Evolutionary conservation across 2,888 invertebrate species (phyloP), one percentile per base, ranked within the genome.

Genomic region (Drosophila vallismaia): DNA sequence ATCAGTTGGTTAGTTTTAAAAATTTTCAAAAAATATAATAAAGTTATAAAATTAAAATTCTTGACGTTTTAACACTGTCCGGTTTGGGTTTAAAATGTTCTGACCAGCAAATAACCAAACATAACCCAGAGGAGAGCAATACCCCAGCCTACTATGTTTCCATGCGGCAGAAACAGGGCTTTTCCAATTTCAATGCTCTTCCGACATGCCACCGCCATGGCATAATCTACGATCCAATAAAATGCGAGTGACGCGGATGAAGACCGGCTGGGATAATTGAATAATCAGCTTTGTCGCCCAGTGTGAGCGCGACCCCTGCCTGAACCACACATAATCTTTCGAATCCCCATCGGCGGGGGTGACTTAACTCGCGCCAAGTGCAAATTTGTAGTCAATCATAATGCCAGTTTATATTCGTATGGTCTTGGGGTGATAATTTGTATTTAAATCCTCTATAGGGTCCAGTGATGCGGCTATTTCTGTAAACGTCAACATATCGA

Each of bases 201-300:
- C 73, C 69, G 71, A 49, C 69, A 71, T 71, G 42, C 50, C n/a
- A 14, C 6, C 28, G 19, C 31, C 31, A 19, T 62, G 53, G 53
- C 51, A 57, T 72, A 76, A 86, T 85, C 77, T 79, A 87, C 69
- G 76, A 82, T 74, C 75, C 67, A 56, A 69, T 74, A 53, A 77
- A 86, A 76, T 81, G 69, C 56, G 76, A 81, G 71, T 77, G 52
- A 46, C 55, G 60, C 71, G 74, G 70, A 74, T 74, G 82, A 75
- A 72, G 76, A 86, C 72, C 83, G 79, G 67, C 71, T 79, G 88
- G 71, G 72, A 80, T 80, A 86, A 86, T 87, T 87, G 85, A 87
- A 86, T 87, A 86, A 86, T 82, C 77, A 77, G 86, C 87, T 77
- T 77, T 50, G 70, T 78, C 71, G 75, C 87, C 69, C 78, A 63